Evolutionary conservation across 2,888 invertebrate genomes (phyloP), one percentile per base, ranked within the genome.

Genomic region (Dendrolimus houi): DNA sequence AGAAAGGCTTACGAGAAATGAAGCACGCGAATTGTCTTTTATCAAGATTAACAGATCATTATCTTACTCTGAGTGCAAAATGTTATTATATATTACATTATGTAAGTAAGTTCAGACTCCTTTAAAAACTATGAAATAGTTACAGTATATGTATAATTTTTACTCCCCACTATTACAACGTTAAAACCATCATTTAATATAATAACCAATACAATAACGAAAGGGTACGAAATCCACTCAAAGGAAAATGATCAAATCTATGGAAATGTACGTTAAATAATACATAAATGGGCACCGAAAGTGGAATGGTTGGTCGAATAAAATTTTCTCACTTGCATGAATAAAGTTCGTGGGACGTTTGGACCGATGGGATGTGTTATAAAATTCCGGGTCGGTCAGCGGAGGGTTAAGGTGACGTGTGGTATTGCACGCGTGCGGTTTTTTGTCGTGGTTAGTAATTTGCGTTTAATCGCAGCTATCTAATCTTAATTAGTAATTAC

Each of bases 181-280:
- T 47, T 47, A 47, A 47, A 47, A 47, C 12, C 47, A 8, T 29
- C 3, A 29, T 29, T 29, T 29, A 29, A 29, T 29, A 29, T 29
- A 47, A 47, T 47, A 12, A 47, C 9, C 47, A 47, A 9, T 47
- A 10, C 47, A 47, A 47, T 47, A 47, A 47, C 6, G 12, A 29
- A 29, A 29, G 60, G 62, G 59, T 61, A 64, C 59, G 57, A 64
- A 68, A 64, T 68, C 71, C 67, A 68, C 47, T 47, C 47, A 12
- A 47, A 47, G 47, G 47, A 47, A 47, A 47, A 47, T 47, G 47
- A 71, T 70, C 67, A 75, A 81, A 82, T 83, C 81, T 77, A 83
- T 80, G 83, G 84, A 85, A 82, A 87, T 75, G 76, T 71, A 76
- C 79, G 79, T 86, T 85, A 85, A 85, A 87, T 88, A 86, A 87